Evolutionary conservation across 2,888 invertebrate genomes (phyloP), one percentile per base, ranked within the genome.

Genomic region (Eudemis profundana): DNA sequence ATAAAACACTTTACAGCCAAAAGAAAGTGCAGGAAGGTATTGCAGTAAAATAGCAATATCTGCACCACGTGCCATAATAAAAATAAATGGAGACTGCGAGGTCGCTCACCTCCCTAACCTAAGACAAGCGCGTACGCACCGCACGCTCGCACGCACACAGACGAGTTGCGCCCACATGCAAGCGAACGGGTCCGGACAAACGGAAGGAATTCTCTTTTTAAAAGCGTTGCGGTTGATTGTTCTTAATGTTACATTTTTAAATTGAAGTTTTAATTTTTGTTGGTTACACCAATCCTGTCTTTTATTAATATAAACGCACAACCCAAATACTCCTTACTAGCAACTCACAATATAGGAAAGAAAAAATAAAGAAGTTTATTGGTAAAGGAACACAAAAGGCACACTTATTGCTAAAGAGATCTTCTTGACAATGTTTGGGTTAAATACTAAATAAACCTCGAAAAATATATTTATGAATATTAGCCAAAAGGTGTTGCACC

Each of bases 91-190:
- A 84, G 81, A 86, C 88, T 85, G 86, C 83, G 87, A 85, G 91
- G 90, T 91, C 91, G 87, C 84, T 90, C 90, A 90, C 91, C 91
- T 90, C 89, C 91, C 90, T 92, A 92, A 92, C 91, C 91, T 92
- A 91, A 92, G 91, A 90, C 91, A 90, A 90, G 90, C 81, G 77
- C 83, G 83, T 85, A 86, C 86, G 86, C 86, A 86, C 74, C 69
- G 61, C 72, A 50, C 69, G 72, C 86, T 75, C 87, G 77, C 84
- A 87, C 88, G 82, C 68, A 69, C 72, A 69, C 70, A 73, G 40
- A 68, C 81, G n/a, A n/a, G n/a, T n/a, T n/a, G 78, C 51, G 38
- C 51, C 51, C 51, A 53, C 51, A 38, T n/a, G 17, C n/a, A 54
- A 27, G 17, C 74, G 86, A 88, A 90, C 90, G 82, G 89, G 89